Evolutionary conservation across 2,888 invertebrate species (phyloP), one percentile per base, ranked within the genome.

Genomic region (Diadegma fenestrale): DNA sequence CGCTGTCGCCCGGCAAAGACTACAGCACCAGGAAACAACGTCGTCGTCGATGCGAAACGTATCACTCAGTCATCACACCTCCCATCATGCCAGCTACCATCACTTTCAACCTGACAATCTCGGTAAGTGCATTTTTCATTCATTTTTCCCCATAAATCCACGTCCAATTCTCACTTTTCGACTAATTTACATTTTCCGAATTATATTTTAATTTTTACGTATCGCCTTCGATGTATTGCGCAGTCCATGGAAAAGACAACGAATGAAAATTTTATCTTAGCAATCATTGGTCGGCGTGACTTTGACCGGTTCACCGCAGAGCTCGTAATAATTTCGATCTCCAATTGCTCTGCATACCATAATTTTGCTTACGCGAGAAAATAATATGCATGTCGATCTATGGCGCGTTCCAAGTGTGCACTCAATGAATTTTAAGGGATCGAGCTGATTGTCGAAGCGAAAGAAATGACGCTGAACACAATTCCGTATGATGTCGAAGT

Each of bases 1-100:
- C 89, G 97, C 97, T 45, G 97, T 97, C 87, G 97, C 97, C 71
- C 95, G 97, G 88, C 97, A 97, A 93, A 95, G 97, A 91, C 95
- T 96, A 86, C 96, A 96, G 90, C 96, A 96, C 90, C 95, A 95
- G 54, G 95, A 95, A 84, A 94, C 88, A 78, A 87, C 95, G 41
- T 95, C 95, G 75, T 95, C 95, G 63, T 95, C 95, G 61, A 92
- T 92, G 90, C 91, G 93, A 86, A 93, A 93, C 89, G 92, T 93
- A 82, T 93, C 93, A 82, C 87, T 91, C 89, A 92, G 93, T 91
- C 93, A 92, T 92, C 93, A 92, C 89, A 92, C 92, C 63, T 92
- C 92, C 72, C 92, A 92, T 85, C 93, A 93, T 80, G 92, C 93
- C 41, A 93, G 92, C 82, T 93, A 93, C 89, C 93, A 93, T 90